A percentile compares a stretch with the other conserved stretches of the same genome.
These are phyloP conservation scores for Melanotus villosus DNA, from an alignment of 2,888 invertebrate genomes.

Conservation along the genomic window DNA sequence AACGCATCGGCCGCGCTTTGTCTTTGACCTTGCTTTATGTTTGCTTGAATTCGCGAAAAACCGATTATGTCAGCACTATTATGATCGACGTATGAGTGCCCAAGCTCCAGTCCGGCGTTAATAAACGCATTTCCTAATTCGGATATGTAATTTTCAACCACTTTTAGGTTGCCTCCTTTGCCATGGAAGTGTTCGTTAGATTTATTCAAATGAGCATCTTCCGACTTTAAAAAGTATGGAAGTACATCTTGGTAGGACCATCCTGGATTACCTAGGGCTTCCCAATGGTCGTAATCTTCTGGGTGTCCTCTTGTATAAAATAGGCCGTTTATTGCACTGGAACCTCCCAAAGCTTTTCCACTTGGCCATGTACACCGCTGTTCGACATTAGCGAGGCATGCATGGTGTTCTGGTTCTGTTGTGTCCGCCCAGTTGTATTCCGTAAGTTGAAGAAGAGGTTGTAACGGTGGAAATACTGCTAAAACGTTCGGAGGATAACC, in stretches of 20 bases:
- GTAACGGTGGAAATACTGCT: conserved; percentile 83
- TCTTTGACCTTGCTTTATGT: conserved; percentile 61
- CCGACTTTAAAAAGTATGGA: conserved; percentile 65
- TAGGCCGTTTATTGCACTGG: conserved; percentile 66
- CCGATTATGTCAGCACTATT: conserved; percentile 26
- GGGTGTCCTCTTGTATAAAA: conserved; percentile 74
- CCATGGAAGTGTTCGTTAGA: conserved; percentile 63
- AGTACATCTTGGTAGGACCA: conserved; percentile 74
- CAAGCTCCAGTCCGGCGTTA: conserved; percentile 17
- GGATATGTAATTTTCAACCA: conserved; percentile 67
- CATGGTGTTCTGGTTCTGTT: conserved; percentile 1
- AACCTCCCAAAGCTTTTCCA: conserved; percentile 74
- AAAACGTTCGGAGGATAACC: conserved; percentile 82
- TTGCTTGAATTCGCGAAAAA: conserved; percentile 20
- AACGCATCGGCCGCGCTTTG: conserved; percentile 80
- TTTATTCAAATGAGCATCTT: conserved; percentile 63
- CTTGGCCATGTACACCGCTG: conserved; percentile 66
- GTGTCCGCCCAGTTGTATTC: conserved; percentile 23
- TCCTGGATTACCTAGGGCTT: conserved; percentile 77
- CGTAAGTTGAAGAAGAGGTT: conserved; percentile 77
- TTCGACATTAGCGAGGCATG: conserved; percentile 34
- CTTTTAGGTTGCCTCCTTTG: conserved; percentile 65
- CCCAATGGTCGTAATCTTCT: conserved; percentile 80
- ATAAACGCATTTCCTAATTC: conserved; percentile 73
- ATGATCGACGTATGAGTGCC: conserved; percentile 22